phyloP scores from a whole-genome alignment of 1,140 invertebrate species.

The Hyles vespertilio region DNA sequence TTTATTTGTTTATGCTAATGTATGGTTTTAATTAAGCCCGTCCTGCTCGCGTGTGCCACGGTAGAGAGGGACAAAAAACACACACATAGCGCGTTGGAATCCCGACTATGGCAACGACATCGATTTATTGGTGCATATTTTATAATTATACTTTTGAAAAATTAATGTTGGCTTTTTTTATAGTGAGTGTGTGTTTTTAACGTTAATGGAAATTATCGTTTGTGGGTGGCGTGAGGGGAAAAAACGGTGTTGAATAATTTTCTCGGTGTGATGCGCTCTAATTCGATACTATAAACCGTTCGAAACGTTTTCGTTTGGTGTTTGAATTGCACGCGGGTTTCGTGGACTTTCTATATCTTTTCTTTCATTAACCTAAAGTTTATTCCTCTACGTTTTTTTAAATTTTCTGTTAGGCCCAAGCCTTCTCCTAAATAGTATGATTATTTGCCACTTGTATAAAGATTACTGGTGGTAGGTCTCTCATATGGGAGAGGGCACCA shows the following conservation, averaged over 20 bases:
- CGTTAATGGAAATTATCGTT: slow-evolving; percentile 22
- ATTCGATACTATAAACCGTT: too few species aligned
- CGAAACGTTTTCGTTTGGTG: too few species aligned
- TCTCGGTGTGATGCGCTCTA: neutral
- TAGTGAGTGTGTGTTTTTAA: slow-evolving; percentile 27
- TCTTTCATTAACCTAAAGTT: too few species aligned
- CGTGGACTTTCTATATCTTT: too few species aligned
- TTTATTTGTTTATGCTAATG: slow-evolving; percentile 76
- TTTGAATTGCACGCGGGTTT: too few species aligned
- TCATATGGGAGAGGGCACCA: too few species aligned
- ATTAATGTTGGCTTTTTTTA: slow-evolving; percentile 34
- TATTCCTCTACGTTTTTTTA: too few species aligned
- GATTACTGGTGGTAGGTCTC: too few species aligned
- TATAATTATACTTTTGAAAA: slow-evolving; percentile 48
- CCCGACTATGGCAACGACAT: slow-evolving; percentile 33
- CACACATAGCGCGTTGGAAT: slow-evolving; percentile 26
- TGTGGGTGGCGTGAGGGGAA: slow-evolving; percentile 21
- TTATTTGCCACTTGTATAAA: too few species aligned
- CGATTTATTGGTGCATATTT: slow-evolving; percentile 45
- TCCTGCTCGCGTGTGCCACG: slow-evolving; percentile 33
- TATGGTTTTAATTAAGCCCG: slow-evolving; percentile 66
- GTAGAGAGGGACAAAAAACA: slow-evolving; percentile 34
- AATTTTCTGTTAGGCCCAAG: too few species aligned
- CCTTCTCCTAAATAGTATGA: too few species aligned
- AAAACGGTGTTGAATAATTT: slow-evolving; percentile 13